A percentile compares a stretch with the other conserved stretches of the same genome.
Evolutionary conservation across 2,113 vertebrate species (phyloP).

Genomic region (Oryzias curvinotus): DNA sequence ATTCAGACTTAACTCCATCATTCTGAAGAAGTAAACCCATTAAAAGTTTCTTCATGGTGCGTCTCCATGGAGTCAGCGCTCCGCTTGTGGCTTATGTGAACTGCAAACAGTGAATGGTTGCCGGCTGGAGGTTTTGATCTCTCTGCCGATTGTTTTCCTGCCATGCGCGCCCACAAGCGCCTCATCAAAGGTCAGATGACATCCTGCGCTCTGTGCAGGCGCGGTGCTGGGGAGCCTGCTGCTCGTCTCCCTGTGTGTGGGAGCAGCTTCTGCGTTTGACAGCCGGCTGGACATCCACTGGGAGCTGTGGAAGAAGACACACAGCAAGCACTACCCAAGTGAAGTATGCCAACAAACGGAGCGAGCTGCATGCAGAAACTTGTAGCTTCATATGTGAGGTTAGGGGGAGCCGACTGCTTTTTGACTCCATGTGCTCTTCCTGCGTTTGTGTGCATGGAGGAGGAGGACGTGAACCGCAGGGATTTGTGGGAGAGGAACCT

Average conservation of each 20-base stretch:
- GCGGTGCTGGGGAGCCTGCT: conserved; percentile 50
- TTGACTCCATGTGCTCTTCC: not conserved
- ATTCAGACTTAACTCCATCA: too few species aligned
- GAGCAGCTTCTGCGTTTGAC: conserved; percentile 47
- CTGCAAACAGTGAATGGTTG: not conserved
- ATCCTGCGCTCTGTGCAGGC: conserved; percentile 33
- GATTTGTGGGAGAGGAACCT: conserved; percentile 87
- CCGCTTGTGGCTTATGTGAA: not conserved
- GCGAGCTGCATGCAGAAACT: not conserved
- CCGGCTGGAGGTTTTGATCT: not conserved
- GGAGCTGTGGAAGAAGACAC: conserved; percentile 80
- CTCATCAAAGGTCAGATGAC: conserved; percentile 15
- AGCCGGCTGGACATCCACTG: conserved; percentile 74
- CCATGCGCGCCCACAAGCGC: not conserved
- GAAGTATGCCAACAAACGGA: conserved; percentile 40
- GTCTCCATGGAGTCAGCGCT: too few species aligned
- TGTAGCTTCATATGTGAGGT: too few species aligned
- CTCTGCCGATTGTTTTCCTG: not conserved
- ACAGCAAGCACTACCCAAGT: conserved; percentile 64
- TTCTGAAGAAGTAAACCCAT: too few species aligned
- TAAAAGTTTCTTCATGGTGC: too few species aligned
- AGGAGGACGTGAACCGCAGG: conserved; percentile 76
- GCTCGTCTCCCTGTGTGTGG: conserved; percentile 34
- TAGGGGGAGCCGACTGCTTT: too few species aligned
- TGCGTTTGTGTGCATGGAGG: conserved; percentile 53